A percentile compares a stretch with the other conserved stretches of the same genome.
Evolutionary conservation across 2,113 vertebrate genomes (phyloP).

Genomic region (Antechinus stuartii): DNA sequence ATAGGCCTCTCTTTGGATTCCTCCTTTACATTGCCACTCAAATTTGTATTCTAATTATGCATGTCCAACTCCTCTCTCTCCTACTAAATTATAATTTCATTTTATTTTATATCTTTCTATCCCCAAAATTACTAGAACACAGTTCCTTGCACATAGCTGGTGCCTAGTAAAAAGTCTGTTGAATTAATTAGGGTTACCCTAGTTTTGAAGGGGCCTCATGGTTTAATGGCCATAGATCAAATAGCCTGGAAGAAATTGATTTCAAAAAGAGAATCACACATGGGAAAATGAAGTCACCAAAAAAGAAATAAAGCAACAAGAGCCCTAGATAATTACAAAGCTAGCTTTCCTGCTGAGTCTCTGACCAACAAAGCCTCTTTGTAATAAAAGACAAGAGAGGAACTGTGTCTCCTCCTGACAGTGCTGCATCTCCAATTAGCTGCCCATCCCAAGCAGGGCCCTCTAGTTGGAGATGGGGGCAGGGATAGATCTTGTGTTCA

Average conservation of each 20-base stretch:
- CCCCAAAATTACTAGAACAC: background rate
- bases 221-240: background rate
- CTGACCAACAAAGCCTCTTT: constrained; percentile 51
- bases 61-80: background rate
- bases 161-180: background rate
- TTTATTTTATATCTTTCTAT: background rate
- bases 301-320: background rate
- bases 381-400: constrained; percentile 50
- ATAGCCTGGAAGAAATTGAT: background rate
- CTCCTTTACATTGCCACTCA: background rate
- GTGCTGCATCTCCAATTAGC: background rate
- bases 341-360: constrained; percentile 2
- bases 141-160: background rate
- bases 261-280: background rate
- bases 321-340: constrained; percentile 12
- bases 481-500: background rate
- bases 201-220: background rate
- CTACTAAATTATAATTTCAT: background rate
- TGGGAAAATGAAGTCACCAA: background rate
- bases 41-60: background rate
- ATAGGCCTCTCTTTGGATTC: background rate
- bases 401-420: constrained; percentile 52
- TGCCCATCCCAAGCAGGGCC: constrained; percentile 1
- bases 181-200: background rate
- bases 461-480: background rate